These are phyloP conservation scores for Drosophila watanabei DNA, from an alignment of 1,140 invertebrate species.

Conservation along the genomic window DNA sequence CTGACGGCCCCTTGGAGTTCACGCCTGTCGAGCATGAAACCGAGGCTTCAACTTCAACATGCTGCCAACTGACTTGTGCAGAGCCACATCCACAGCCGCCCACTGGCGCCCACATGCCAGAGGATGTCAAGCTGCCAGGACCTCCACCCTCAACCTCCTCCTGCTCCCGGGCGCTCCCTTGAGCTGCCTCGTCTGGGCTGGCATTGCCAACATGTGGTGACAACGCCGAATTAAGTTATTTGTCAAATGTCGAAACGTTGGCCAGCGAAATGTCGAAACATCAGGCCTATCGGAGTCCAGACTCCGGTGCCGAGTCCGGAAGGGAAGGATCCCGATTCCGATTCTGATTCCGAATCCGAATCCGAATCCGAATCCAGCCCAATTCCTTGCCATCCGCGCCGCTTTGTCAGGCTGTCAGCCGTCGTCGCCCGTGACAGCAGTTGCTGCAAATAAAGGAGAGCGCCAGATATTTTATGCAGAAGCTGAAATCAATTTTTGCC, in stretches of 20 bases:
- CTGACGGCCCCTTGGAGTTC: slow-evolving; percentile 15
- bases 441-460: slow-evolving; percentile 73
- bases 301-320: slow-evolving; percentile 9
- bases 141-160: background rate
- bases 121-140: slow-evolving; percentile 35
- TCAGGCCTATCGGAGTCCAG: slow-evolving; percentile 32
- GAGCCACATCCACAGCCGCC: slow-evolving; percentile 16
- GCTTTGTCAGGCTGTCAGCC: slow-evolving; percentile 64
- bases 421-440: slow-evolving; percentile 47
- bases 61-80: slow-evolving; percentile 48
- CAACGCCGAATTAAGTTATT: slow-evolving; percentile 81
- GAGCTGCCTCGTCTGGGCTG: slow-evolving; percentile 8
- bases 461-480: slow-evolving; percentile 78
- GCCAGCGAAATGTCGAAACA: slow-evolving; percentile 41
- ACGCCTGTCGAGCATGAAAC: slow-evolving; percentile 50
- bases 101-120: slow-evolving; percentile 18
- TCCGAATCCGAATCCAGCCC: slow-evolving; percentile 7
- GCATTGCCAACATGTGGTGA: slow-evolving; percentile 69
- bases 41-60: slow-evolving; percentile 42
- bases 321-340: slow-evolving; percentile 9
- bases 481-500: slow-evolving; percentile 81
- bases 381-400: slow-evolving; percentile 17
- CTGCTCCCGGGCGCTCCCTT: background rate
- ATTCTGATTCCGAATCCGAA: slow-evolving; percentile 2
- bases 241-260: slow-evolving; percentile 75